A percentile compares a stretch with the other conserved stretches of the same genome.
These are phyloP conservation scores for Dermatophagoides farinae DNA, from an alignment of 1,140 invertebrate genomes.

Conservation along the genomic window DNA sequence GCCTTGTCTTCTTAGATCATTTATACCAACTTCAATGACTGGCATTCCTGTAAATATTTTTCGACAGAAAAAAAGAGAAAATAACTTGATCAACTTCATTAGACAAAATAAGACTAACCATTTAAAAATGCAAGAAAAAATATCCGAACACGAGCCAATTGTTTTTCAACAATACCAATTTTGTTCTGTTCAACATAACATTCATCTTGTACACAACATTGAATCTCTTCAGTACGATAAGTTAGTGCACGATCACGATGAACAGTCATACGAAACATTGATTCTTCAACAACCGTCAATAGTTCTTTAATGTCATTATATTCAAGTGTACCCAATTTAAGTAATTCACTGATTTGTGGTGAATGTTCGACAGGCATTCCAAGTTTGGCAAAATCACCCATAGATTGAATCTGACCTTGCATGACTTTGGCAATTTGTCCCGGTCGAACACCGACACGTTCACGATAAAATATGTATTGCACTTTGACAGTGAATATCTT, in stretches of 20 bases:
- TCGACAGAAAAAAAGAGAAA: slow-evolving; percentile 11
- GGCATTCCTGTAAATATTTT: slow-evolving; percentile 50
- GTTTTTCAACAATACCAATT: slow-evolving; percentile 60
- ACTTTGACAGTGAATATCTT: slow-evolving; percentile 98
- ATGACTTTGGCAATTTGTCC: slow-evolving; percentile 79
- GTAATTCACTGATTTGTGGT: slow-evolving; percentile 80
- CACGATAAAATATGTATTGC: slow-evolving; percentile 96
- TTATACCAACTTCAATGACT: slow-evolving; percentile 85
- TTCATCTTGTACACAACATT: slow-evolving; percentile 89
- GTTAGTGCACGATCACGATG: slow-evolving; percentile 68
- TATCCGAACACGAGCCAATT: slow-evolving; percentile 78
- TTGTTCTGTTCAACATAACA: slow-evolving; percentile 77
- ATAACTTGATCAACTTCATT: neutral
- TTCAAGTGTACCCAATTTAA: slow-evolving; percentile 76
- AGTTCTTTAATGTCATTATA: slow-evolving; percentile 81
- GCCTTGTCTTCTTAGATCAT: slow-evolving; percentile 85
- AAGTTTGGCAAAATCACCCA: slow-evolving; percentile 83
- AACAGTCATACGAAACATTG: slow-evolving; percentile 53
- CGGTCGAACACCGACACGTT: slow-evolving; percentile 80
- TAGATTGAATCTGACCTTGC: slow-evolving; percentile 41
- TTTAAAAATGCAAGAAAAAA: slow-evolving; percentile 81
- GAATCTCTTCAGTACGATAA: slow-evolving; percentile 96
- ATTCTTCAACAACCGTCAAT: slow-evolving; percentile 30
- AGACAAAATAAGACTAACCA: slow-evolving; percentile 25
- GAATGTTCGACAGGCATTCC: slow-evolving; percentile 92